Evolutionary conservation across 2,888 invertebrate genomes (phyloP), one percentile per base, ranked within the genome.

Genomic region (Parnassius smintheus): DNA sequence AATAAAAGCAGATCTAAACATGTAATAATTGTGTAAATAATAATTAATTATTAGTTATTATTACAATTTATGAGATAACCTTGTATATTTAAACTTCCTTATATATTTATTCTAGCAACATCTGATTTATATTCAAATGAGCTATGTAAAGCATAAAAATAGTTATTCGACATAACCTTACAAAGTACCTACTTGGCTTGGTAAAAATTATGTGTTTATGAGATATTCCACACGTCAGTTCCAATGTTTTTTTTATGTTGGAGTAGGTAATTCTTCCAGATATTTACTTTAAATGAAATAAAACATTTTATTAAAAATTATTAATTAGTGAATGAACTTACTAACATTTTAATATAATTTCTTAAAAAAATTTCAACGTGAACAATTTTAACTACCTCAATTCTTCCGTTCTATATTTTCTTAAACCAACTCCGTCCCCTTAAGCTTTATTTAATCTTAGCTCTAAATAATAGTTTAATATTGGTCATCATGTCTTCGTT

Each of bases 361-460:
- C 7, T 35, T 35, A 35, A 35, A 35, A 18, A 1, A 1, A 7
- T 35, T 35, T 35, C 35, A 35, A 35, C 7, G 35, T 7, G 35
- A 35, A 35, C 35, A 35, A 35, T 46, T 49, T 45, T 54, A 83
- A 77, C 86, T 87, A 86, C 86, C 86, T 87, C 86, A 87, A 74
- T 65, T 70, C 70, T 70, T 73, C 76, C 71, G 61, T 74, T 67
- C 71, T 67, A 53, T 72, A 64, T 51, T 66, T 62, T 35, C 35
- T 35, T 66, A 65, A 65, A 57, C 64, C 61, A 61, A 70, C 75
- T 80, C 84, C 86, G 81, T 88, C 86, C 87, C 77, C 75, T 8
- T 71, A 78, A 86, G 86, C 82, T 86, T 87, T 86, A 87, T 77
- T 76, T 85, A 85, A 78, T 75, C 68, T 72, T 76, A 74, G 75